These are phyloP conservation scores for Leucophenga montana DNA, from an alignment of 2,888 invertebrate genomes.

Conservation along the genomic window DNA sequence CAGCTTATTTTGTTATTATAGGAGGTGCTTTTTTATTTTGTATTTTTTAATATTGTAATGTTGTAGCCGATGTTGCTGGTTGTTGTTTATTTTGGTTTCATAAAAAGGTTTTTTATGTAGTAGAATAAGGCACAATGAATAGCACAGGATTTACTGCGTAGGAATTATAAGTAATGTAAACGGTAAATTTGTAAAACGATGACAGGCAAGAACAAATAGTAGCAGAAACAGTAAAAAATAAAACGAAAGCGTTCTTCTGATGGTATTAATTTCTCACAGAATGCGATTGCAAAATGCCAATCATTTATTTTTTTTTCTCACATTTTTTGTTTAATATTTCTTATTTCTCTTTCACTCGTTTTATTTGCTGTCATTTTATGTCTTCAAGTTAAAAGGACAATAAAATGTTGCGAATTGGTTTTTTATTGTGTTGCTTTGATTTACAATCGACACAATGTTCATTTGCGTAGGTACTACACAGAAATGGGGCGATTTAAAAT, in stretches of 20 bases:
- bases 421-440: no score
- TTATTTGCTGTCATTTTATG: no score
- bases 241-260: background rate
- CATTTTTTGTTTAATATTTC: background rate
- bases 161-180: background rate
- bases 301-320: slow-evolving; percentile 2
- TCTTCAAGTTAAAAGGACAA: no score
- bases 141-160: no score
- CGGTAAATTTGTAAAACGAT: background rate
- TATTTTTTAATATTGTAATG: no score
- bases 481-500: no score
- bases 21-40: background rate
- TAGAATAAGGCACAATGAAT: background rate
- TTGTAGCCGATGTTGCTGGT: slow-evolving; percentile 13
- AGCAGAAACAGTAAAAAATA: background rate
- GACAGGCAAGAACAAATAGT: background rate
- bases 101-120: slow-evolving; percentile 16
- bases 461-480: no score
- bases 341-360: no score
- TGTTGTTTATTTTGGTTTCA: slow-evolving; percentile 10
- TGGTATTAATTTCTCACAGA: background rate
- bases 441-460: no score
- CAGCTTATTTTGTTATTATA: background rate
- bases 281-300: slow-evolving; percentile 3
- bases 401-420: no score